Evolutionary conservation across 1,140 invertebrate species (phyloP), one percentile per base, ranked within the genome.

Genomic region (Elymnias hypermnestra): DNA sequence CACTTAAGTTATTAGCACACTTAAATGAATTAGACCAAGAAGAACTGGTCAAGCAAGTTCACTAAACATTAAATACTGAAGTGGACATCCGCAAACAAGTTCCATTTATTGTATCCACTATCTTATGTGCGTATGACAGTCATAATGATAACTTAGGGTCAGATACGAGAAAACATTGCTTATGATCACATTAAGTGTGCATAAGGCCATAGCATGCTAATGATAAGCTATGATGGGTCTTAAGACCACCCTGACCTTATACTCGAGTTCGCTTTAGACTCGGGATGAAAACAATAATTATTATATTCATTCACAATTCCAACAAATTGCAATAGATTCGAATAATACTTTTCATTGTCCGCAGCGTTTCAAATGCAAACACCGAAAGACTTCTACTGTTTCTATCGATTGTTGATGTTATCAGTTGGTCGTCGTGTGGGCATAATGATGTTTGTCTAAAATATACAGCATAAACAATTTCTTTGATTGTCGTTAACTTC

Each of bases 21-120:
- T 39, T 53, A 38, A 21, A 56, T 36, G 49, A 15, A 38, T 53
- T 39, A 51, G 53, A 36, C 54, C 46, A 57, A 48, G 57, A 19
- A 52, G 55, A 18, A 46, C 17, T 55, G 41, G 37, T 45, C 42
- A 45, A 39, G 25, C 25, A 48, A 56, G 46, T 51, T 46, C 48
- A 60, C 57, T 53, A 57, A 63, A 63, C 59, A 68, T 51, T 53
- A 57, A 56, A 65, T 57, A 83, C 70, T 78, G 72, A 56, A 59
- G 37, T 49, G 64, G 46, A 59, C 56, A 69, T 76, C 63, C 72
- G 74, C 69, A 76, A 76, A 78, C 63, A 70, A 53, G 66, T 60
- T 57, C 69, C 71, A 79, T 81, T 81, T 84, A 82, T 77, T 82
- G 63, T 71, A 72, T 75, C 59, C 53, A 57, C 61, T 82, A 84